A percentile compares a stretch with the other conserved stretches of the same genome.
These are phyloP conservation scores for Oncorhynchus masou DNA, from an alignment of 2,113 vertebrate species.

Conservation along the genomic window DNA sequence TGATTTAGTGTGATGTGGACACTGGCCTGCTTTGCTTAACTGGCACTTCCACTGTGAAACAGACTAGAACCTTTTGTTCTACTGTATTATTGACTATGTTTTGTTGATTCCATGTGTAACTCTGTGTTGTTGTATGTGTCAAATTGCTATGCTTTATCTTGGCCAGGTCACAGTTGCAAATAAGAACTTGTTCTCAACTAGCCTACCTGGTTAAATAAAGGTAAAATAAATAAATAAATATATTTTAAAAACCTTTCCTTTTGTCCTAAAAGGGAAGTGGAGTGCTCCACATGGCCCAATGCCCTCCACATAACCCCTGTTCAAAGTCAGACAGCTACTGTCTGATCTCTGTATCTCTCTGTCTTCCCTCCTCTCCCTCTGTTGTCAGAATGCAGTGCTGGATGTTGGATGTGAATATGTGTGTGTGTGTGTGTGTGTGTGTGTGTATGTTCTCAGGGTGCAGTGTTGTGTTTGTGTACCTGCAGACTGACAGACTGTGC, in stretches of 20 bases:
- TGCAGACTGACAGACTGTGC: conserved; percentile 56
- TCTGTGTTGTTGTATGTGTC: no score
- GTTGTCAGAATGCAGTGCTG: no score
- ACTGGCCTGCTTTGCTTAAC: background rate
- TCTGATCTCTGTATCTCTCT: background rate
- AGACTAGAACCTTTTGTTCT: background rate
- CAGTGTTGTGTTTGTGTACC: conserved; percentile 57
- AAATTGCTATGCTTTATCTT: no score
- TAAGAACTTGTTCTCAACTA: no score
- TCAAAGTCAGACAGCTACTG: conserved; percentile 29
- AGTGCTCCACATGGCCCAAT: conserved; percentile 22
- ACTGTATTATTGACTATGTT: no score
- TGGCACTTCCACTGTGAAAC: background rate
- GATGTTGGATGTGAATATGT: conserved; percentile 60
- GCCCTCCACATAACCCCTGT: conserved; percentile 59
- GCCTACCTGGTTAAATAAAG: no score
- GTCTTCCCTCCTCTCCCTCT: background rate
- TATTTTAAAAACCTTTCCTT: background rate
- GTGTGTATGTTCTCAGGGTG: no score
- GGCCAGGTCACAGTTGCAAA: no score
- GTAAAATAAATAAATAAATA: no score
- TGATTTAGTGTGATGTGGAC: background rate
- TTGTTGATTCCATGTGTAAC: no score
- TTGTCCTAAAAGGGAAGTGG: conserved; percentile 23
- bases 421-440: no score